A percentile compares a stretch with the other conserved stretches of the same genome.
phyloP scores from a whole-genome alignment of 2,888 invertebrate genomes.

The Megamerina dolium region DNA sequence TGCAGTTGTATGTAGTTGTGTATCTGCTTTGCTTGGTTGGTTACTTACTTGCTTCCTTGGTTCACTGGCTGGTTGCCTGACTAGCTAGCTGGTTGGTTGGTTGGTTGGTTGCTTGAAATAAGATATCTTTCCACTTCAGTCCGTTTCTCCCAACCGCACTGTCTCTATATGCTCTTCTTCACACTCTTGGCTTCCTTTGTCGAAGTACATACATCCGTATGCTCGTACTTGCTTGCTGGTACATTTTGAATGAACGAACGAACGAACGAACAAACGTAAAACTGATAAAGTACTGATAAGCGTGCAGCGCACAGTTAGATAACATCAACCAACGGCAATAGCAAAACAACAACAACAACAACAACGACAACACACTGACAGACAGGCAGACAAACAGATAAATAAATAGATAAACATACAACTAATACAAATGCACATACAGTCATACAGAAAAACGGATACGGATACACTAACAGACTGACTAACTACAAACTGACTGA shows the following conservation, averaged over 20 bases:
- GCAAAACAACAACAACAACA: constrained; percentile 15
- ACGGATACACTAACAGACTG: too few species aligned
- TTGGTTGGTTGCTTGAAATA: too few species aligned
- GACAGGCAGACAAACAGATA: constrained; percentile 1
- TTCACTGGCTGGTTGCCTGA: constrained; percentile 13
- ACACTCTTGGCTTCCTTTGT: constrained; percentile 17
- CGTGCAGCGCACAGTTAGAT: constrained; percentile 45
- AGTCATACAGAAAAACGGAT: constrained; percentile 6
- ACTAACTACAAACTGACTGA: too few species aligned
- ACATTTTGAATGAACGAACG: constrained; percentile 5
- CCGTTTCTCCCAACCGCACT: background rate
- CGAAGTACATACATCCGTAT: constrained; percentile 28
- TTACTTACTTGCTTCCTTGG: constrained; percentile 11
- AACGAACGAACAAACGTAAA: constrained; percentile 25
- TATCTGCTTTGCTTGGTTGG: constrained; percentile 4
- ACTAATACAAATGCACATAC: constrained; percentile 3
- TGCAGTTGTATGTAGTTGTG: constrained; percentile 5
- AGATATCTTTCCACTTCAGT: constrained; percentile 30
- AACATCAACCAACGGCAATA: constrained; percentile 35
- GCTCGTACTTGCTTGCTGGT: background rate
- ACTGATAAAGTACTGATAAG: constrained; percentile 47
- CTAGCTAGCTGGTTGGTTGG: too few species aligned
- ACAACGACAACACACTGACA: constrained; percentile 9
- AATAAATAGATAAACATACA: constrained; percentile 4
- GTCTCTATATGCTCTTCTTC: constrained; percentile 7